Evolutionary conservation across 92 coral and sea anemone species (phyloP), one percentile per base, ranked within the genome.

Genomic region (Meandrina meandrites): DNA sequence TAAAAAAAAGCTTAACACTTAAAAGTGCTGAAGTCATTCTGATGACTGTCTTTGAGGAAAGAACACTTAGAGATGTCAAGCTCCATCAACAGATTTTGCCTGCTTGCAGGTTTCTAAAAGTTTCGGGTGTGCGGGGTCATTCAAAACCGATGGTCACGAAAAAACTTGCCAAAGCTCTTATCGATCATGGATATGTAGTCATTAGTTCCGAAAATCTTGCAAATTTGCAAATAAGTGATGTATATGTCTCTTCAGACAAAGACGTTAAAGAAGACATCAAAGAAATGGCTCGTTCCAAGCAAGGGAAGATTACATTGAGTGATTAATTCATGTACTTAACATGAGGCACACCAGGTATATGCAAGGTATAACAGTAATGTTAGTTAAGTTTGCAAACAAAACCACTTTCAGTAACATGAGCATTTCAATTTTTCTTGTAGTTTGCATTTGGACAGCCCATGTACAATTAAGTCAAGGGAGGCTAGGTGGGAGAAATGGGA

Each of bases 41-140:
- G 81, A 78, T 85, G 82, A 75, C 69, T 75, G 28, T 76, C 69
- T 85, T 85, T 67, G 88, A 85, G 42, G 88, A 85, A 64, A 85
- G 56, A 79, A 75, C 36, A 69, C 35, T 76, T 79, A 78, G 88
- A 68, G 88, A 76, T 85, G 72, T 85, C 76, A 76, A 85, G 80
- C 88, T 76, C 31, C 88, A 84, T 78, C 37, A 84, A 51, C 71
- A 75, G 79, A 76, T 84, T 75, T 74, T 84, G 64, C 88, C 88
- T 74, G 88, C 79, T 30, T 84, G 88, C 88, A 84, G 88, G 79
- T 76, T 78, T 84, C 88, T 84, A 69, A 74, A 84, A 84, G 88
- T 84, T 42, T 32, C 81, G 74, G 88, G 88, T 62, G 79, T 84
- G 45, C 51, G 81, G 79, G 88, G 88, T 78, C 79, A 84, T 74